phyloP scores from a whole-genome alignment of 2,797 vertebrate species.

The Taeniopygia guttata region DNA sequence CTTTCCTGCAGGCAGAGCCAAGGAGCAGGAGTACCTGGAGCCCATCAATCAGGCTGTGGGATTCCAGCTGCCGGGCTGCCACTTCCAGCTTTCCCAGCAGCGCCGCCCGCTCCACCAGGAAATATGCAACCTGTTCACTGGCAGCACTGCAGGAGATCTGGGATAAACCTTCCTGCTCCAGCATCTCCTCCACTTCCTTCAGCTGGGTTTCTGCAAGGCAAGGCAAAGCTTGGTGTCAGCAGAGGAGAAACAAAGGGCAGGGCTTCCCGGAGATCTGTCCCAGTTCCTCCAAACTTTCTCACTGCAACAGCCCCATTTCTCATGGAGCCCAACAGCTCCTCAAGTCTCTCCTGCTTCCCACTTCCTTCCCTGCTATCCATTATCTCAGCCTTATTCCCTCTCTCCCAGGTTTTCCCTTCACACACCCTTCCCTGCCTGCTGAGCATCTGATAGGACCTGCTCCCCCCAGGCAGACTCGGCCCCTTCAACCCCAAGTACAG shows the following conservation, averaged over 20 bases:
- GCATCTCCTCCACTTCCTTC: conserved; percentile 87
- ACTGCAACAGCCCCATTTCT: neutral
- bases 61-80: conserved; percentile 76
- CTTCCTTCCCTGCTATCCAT: neutral
- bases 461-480: neutral
- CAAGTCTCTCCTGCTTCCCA: neutral
- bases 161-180: conserved; percentile 85
- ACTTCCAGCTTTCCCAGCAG: conserved; percentile 82
- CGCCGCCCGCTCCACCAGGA: conserved; percentile 83
- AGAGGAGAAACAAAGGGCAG: neutral
- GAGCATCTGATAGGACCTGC: neutral
- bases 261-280: neutral
- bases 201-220: conserved; percentile 80
- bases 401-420: neutral
- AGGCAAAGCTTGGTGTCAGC: neutral
- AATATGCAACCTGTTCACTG: conserved; percentile 86
- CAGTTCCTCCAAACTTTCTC: neutral
- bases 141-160: conserved; percentile 81
- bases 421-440: neutral
- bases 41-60: neutral
- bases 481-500: neutral
- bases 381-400: neutral
- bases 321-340: neutral
- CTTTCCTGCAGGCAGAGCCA: neutral
- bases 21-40: too few relatives aligned